Conservation (phyloP, 1,140 invertebrate species). For the Drosophila simulans region DNA sequence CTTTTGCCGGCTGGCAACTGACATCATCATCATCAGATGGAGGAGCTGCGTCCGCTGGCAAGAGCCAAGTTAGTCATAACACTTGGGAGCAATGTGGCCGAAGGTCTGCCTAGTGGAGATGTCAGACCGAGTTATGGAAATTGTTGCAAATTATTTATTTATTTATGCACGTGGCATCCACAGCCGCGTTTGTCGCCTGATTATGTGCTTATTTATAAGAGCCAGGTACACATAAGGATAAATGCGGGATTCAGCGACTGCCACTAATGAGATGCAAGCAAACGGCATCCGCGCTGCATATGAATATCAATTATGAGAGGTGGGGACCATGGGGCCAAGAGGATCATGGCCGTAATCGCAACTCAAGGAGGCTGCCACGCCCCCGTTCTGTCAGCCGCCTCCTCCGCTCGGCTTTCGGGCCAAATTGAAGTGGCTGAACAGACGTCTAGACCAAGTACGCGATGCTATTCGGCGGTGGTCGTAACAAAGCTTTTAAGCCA, state of each 20-base stretch:
- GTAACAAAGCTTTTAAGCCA: constrained; percentile 52
- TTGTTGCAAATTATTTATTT: constrained; percentile 82
- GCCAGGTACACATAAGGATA: constrained; percentile 50
- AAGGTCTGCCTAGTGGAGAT: constrained; percentile 50
- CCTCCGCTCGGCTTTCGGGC: background rate
- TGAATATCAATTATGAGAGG: constrained; percentile 71
- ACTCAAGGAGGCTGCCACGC: constrained; percentile 11
- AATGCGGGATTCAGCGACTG: constrained; percentile 43
- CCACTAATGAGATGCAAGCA: constrained; percentile 73
- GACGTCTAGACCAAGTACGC: constrained; percentile 39
- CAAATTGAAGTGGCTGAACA: constrained; percentile 45
- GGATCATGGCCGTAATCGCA: constrained; percentile 48
- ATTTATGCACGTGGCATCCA: constrained; percentile 63
- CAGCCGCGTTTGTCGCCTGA: constrained; percentile 68
- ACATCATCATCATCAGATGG: constrained; percentile 60
- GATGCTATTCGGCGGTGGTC: constrained; percentile 26
- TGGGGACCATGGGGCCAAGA: background rate
- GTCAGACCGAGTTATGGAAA: constrained; percentile 77
- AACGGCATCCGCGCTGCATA: constrained; percentile 58
- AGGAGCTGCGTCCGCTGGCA: background rate
- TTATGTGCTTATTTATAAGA: constrained; percentile 80
- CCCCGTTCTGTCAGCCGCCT: background rate
- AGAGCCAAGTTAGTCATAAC: constrained; percentile 67
- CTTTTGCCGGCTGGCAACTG: constrained; percentile 50
- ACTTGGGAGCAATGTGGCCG: constrained; percentile 22